Conservation (phyloP, 2,797 vertebrate genomes). For the Prunella strophiata region DNA sequence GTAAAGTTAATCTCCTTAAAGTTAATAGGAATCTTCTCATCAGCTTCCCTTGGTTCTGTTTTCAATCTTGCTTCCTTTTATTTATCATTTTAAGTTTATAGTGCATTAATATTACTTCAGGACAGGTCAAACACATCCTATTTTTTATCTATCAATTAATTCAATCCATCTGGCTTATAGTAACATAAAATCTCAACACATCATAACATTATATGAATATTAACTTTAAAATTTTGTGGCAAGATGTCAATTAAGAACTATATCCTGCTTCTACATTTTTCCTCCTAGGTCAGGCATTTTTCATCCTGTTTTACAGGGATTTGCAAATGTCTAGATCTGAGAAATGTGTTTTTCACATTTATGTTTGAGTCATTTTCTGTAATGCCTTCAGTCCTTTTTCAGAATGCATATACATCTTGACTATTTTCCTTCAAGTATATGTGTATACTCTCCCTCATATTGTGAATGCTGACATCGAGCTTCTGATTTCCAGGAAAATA, state of each 20-base stretch:
- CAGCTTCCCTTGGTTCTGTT: not conserved
- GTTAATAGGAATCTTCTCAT: not conserved
- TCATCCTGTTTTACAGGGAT: not conserved
- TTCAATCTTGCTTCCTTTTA: not conserved
- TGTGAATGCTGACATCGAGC: not conserved
- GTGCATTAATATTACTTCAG: not conserved
- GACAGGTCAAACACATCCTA: not conserved
- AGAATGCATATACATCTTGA: not conserved
- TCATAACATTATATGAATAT: not conserved
- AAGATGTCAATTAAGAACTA: not conserved
- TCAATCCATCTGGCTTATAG: not conserved
- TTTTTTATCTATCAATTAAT: not conserved
- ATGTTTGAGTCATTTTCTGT: not conserved
- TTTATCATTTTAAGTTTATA: not conserved
- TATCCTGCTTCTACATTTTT: not conserved
- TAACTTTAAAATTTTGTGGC: not conserved
- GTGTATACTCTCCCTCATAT: not conserved
- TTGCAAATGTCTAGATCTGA: not conserved
- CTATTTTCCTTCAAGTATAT: not conserved
- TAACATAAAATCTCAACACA: not conserved
- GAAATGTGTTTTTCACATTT: not conserved
- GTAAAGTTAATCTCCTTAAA: not conserved
- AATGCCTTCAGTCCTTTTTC: not conserved
- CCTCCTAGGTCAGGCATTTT: not conserved
- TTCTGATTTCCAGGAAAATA: slow-evolving; percentile 36